These are phyloP conservation scores for Neosalanx taihuensis DNA, from an alignment of 2,797 vertebrate genomes.

Conservation along the genomic window DNA sequence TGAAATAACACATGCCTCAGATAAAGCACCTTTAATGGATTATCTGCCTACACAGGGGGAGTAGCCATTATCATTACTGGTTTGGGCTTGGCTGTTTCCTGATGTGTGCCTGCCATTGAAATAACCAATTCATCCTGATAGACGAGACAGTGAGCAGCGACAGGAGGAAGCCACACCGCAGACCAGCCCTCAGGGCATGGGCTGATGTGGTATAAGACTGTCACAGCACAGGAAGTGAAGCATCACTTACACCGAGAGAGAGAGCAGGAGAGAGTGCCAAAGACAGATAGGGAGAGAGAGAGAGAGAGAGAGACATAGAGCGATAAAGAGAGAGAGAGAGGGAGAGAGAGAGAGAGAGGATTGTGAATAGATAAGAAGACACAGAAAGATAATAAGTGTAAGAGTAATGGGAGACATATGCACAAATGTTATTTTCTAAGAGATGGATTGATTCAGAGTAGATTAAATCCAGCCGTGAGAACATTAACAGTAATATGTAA, in stretches of 20 bases:
- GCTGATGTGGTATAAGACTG: neutral
- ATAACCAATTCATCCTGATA: slow-evolving; percentile 11
- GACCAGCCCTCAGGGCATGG: neutral
- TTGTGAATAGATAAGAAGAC: too few species aligned
- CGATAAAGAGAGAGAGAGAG: too few species aligned
- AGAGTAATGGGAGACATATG: neutral
- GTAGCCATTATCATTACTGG: neutral
- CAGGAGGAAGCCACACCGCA: neutral
- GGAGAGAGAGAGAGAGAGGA: too few species aligned
- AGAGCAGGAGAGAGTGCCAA: slow-evolving; percentile 12
- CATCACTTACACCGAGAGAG: neutral
- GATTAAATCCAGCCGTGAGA: neutral
- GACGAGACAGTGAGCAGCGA: slow-evolving; percentile 9
- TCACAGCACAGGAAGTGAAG: neutral
- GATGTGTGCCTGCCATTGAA: slow-evolving; percentile 3
- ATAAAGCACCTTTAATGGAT: neutral
- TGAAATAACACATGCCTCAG: neutral
- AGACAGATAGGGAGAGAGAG: neutral
- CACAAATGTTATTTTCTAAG: neutral
- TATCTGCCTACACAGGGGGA: neutral
- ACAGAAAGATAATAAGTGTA: too few species aligned
- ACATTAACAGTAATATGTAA: neutral
- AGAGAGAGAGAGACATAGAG: neutral
- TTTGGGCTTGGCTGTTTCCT: slow-evolving; percentile 5
- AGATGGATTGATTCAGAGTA: slow-evolving; percentile 8